These are phyloP conservation scores for Gavialis gangeticus DNA, from an alignment of 2,113 vertebrate species.

Conservation along the genomic window DNA sequence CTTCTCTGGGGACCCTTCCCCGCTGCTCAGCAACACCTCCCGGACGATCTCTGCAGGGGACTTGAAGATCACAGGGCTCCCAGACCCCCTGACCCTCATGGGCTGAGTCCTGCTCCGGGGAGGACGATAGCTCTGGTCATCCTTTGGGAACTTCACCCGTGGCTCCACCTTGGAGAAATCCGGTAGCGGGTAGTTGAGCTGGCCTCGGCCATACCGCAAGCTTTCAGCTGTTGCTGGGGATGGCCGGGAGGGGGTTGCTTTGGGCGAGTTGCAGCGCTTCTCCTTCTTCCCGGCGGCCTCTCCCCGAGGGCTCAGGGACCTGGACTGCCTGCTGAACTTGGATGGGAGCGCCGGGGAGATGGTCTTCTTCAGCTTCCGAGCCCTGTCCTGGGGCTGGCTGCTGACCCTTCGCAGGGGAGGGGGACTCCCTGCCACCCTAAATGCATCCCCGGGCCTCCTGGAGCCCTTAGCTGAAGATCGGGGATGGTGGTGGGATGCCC, in stretches of 20 bases:
- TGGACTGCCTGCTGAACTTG: background rate
- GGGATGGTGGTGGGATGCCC: background rate
- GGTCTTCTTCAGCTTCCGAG: background rate
- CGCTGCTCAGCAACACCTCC: conserved; percentile 85
- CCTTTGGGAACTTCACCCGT: conserved; percentile 85
- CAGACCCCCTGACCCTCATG: background rate
- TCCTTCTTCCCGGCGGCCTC: background rate
- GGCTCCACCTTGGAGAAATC: conserved; percentile 94
- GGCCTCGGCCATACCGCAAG: conserved; percentile 79
- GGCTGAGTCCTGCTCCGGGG: conserved; percentile 78
- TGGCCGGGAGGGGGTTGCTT: background rate
- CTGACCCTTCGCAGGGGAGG: background rate
- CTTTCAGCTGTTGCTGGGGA: background rate
- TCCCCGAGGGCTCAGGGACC: conserved; percentile 5
- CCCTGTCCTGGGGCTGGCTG: background rate
- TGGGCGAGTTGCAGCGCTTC: background rate
- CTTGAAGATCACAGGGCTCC: conserved; percentile 80
- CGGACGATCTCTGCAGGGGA: conserved; percentile 91
- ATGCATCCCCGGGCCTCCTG: background rate
- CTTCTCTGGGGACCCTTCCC: conserved; percentile 42
- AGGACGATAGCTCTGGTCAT: conserved; percentile 81
- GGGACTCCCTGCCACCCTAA: background rate
- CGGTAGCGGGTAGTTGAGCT: conserved; percentile 83
- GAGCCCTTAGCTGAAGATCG: background rate
- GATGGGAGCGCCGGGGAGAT: background rate